Percentiles rank a stretch among this genome's conserved stretches.
These are phyloP conservation scores for Zingel zingel DNA, from an alignment of 2,113 vertebrate genomes.

Conservation along the genomic window DNA sequence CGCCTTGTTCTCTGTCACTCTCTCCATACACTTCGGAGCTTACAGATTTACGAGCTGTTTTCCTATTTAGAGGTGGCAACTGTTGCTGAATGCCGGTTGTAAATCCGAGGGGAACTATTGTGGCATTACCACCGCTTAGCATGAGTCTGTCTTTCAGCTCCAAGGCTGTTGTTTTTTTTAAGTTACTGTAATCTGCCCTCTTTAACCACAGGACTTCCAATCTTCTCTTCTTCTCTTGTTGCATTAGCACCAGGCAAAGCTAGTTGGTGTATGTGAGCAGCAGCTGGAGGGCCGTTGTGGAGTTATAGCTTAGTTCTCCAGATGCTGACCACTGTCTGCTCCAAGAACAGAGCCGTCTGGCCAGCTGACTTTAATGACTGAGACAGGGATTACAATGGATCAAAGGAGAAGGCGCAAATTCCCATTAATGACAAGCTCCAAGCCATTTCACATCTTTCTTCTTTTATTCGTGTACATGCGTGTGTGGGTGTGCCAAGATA, in stretches of 20 bases:
- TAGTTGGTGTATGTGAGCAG: slow-evolving; percentile 29
- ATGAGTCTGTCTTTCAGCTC: slow-evolving; percentile 4
- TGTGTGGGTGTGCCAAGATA: slow-evolving; percentile 4
- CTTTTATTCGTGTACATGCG: slow-evolving; percentile 3
- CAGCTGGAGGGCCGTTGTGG: slow-evolving; percentile 22
- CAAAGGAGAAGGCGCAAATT: slow-evolving; percentile 55
- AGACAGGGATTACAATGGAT: slow-evolving; percentile 53
- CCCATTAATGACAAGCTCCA: slow-evolving; percentile 40
- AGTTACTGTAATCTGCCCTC: background rate
- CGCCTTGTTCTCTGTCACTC: slow-evolving; percentile 43
- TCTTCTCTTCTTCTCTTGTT: slow-evolving; percentile 6
- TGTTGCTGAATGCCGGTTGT: slow-evolving; percentile 59
- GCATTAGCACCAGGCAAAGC: slow-evolving; percentile 15
- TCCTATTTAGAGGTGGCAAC: slow-evolving; percentile 72
- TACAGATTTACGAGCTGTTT: slow-evolving; percentile 74
- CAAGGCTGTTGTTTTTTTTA: background rate
- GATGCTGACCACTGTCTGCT: slow-evolving; percentile 75
- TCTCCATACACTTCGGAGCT: slow-evolving; percentile 45
- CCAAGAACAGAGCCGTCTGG: slow-evolving; percentile 62
- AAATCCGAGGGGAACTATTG: slow-evolving; percentile 43
- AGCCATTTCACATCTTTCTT: slow-evolving; percentile 18
- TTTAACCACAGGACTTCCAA: background rate
- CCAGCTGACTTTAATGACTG: slow-evolving; percentile 68
- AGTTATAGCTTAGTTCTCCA: slow-evolving; percentile 75
- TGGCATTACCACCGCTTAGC: slow-evolving; percentile 26